Evolutionary conservation across 2,888 invertebrate genomes (phyloP).

Genomic region (Chymomyza amoena): DNA sequence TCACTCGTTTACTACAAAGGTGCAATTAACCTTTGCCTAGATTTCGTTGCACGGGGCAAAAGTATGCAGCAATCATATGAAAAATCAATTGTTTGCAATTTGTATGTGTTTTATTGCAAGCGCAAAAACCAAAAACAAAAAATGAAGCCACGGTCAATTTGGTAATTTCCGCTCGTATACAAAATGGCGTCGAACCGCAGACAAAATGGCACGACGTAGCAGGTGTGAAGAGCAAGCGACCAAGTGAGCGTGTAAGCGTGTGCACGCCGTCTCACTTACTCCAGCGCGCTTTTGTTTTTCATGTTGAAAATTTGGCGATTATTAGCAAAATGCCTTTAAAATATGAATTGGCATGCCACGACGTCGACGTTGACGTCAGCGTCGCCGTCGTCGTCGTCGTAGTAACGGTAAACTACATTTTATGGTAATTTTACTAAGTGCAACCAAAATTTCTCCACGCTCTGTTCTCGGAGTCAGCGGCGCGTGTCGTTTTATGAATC

Average conservation of each 20-base stretch:
- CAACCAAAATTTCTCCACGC: constrained; percentile 38
- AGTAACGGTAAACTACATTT: constrained; percentile 51
- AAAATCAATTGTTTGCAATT: constrained; percentile 71
- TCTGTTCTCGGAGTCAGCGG: constrained; percentile 16
- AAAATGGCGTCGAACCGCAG: constrained; percentile 23
- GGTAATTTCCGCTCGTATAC: constrained; percentile 62
- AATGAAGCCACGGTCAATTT: constrained; percentile 72
- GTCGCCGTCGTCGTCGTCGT: constrained; percentile 18
- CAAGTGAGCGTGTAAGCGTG: not conserved
- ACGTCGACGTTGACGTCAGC: constrained; percentile 8
- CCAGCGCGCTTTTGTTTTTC: not conserved
- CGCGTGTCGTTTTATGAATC: constrained; percentile 61
- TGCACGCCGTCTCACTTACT: not conserved
- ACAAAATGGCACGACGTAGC: not conserved
- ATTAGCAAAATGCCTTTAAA: constrained; percentile 45
- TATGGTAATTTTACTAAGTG: constrained; percentile 69
- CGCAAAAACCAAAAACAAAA: constrained; percentile 27
- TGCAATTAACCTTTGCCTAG: constrained; percentile 69
- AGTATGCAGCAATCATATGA: constrained; percentile 54
- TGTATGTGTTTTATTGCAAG: constrained; percentile 50
- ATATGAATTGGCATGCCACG: constrained; percentile 56
- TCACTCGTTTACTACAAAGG: not conserved
- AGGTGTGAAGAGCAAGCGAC: not conserved
- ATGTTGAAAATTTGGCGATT: constrained; percentile 13
- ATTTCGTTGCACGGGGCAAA: constrained; percentile 30